Percentiles rank a stretch among this genome's conserved stretches.
These are phyloP conservation scores for Chroicocephalus ridibundus DNA, from an alignment of 2,113 vertebrate species.

Conservation along the genomic window DNA sequence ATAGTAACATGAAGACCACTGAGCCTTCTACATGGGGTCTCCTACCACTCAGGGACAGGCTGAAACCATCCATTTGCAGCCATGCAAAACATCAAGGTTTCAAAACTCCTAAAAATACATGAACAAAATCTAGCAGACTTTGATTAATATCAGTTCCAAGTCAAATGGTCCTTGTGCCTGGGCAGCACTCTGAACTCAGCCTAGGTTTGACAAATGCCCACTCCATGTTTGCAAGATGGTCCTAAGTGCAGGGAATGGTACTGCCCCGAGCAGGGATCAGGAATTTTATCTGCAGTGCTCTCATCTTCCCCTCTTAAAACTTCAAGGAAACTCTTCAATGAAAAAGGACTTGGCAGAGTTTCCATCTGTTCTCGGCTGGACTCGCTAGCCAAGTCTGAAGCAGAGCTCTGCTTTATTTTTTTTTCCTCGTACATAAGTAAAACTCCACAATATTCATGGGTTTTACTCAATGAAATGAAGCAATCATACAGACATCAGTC, in stretches of 20 bases:
- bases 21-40: not conserved
- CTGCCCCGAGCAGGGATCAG: not conserved
- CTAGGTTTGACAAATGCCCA: not conserved
- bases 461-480: not conserved
- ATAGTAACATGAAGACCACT: not conserved
- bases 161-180: not conserved
- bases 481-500: not conserved
- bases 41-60: not conserved
- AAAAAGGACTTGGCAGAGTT: slow-evolving; percentile 61
- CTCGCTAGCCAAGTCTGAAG: not conserved
- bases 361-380: slow-evolving; percentile 62
- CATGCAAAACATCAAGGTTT: not conserved
- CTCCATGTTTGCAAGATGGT: not conserved
- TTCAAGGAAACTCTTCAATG: slow-evolving; percentile 63
- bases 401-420: slow-evolving; percentile 1
- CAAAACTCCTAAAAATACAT: not conserved
- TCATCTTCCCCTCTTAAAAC: slow-evolving; percentile 13
- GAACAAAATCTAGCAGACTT: not conserved
- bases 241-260: not conserved
- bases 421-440: not conserved
- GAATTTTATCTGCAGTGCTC: not conserved
- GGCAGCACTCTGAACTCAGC: not conserved
- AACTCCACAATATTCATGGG: not conserved
- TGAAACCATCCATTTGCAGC: not conserved
- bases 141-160: not conserved